Percentiles rank a stretch among this genome's conserved stretches.
phyloP scores from a whole-genome alignment of 2,888 invertebrate species.

The Leucophora obtusa region DNA sequence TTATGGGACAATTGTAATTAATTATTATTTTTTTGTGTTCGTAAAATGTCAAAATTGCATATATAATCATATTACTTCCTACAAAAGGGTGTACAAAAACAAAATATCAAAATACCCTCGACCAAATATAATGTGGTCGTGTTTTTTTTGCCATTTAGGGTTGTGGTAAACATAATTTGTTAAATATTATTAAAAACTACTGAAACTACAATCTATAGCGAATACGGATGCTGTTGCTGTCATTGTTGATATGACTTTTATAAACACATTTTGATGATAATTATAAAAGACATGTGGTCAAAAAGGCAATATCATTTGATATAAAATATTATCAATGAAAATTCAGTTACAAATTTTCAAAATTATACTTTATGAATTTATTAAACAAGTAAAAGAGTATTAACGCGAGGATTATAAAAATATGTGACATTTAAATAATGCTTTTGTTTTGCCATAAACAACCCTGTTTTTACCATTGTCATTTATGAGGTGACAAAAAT shows the following conservation, averaged over 20 bases:
- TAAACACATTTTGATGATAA: slow-evolving; percentile 49
- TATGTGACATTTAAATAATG: slow-evolving; percentile 38
- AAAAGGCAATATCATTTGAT: slow-evolving; percentile 35
- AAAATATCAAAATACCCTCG: not conserved
- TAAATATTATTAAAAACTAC: slow-evolving; percentile 33
- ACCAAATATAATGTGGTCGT: not conserved
- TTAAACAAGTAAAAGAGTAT: slow-evolving; percentile 10
- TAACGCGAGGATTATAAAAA: slow-evolving; percentile 49
- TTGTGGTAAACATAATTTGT: slow-evolving; percentile 27
- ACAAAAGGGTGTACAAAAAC: not conserved
- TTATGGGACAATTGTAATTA: slow-evolving; percentile 23
- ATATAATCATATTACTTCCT: slow-evolving; percentile 5
- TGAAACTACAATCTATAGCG: not conserved
- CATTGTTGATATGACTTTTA: slow-evolving; percentile 16
- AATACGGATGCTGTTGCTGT: not conserved
- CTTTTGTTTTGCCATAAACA: slow-evolving; percentile 7
- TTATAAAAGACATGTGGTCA: slow-evolving; percentile 60
- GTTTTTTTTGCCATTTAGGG: not conserved
- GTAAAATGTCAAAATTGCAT: slow-evolving; percentile 36
- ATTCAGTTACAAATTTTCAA: not conserved
- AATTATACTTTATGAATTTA: slow-evolving; percentile 19
- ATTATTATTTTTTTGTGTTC: slow-evolving; percentile 16
- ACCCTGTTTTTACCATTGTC: slow-evolving; percentile 50
- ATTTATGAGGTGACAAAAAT: slow-evolving; percentile 60
- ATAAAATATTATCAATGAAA: slow-evolving; percentile 2